Base-by-base conservation (phyloP, 2,797 vertebrate species). In the Chaunax sp. region DNA sequence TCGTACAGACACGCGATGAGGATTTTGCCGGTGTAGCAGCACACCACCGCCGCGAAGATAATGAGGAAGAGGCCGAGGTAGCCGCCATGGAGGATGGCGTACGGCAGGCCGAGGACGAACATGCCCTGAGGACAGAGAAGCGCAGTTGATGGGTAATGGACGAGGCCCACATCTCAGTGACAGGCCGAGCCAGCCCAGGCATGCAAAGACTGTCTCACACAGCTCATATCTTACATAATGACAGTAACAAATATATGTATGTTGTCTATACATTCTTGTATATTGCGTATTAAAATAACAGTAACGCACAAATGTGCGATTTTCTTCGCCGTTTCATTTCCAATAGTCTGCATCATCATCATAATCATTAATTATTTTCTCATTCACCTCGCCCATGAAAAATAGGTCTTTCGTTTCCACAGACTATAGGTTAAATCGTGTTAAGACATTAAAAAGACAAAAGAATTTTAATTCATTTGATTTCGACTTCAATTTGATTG, bases 1-100 rank as follows among this genome's bases (percentile, higher is more conserved):
- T 98, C 97, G 6, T 98, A 98, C 57, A 98, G 94, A 89, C 97
- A 98, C 22, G 95, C 94, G 83, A 98, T 97, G 65, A 98, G 95
- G 87, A 98, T 98, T 88, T 98, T 98, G 38, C 97, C 97, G 3
- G 97, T 98, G 90, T 98, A 98, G 93, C 97, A 98, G 93, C 97
- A 98, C 72, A 98, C 96, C 72, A 97, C 96, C 0, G 97, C 97
- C 2, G 96, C 95, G 14, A 98, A 97, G 91, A 98, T 97, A 73
- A 98, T 97, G 87, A 98, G 95, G 89, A 98, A 97, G 82, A 98
- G 94, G 44, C 97, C 97, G 84, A 98, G 94, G 90, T 98, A 98
- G 83, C 97, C 97, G 55, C 97, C 97, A 50, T 98, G 97, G 77
- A 98, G 95, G 88, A 98, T 97, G 87, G 97, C 97, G 84, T 98